phyloP scores from a whole-genome alignment of 2,888 invertebrate species.

The Agelastica alni region DNA sequence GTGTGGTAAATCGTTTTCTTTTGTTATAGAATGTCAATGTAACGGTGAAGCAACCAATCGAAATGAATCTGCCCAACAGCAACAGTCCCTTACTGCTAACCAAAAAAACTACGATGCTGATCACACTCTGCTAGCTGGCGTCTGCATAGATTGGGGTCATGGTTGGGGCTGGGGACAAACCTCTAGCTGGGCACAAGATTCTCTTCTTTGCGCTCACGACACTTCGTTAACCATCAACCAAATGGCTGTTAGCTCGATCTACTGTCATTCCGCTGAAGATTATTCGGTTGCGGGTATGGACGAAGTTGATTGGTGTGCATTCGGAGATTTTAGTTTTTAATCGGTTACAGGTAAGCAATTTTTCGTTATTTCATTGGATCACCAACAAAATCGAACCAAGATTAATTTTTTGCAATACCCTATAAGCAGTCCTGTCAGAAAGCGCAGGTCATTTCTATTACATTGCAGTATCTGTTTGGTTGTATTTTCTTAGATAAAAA shows the following conservation, averaged over 20 bases:
- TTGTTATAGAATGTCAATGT: conserved; percentile 13
- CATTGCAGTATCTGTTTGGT: too few relatives aligned
- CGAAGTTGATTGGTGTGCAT: conserved; percentile 65
- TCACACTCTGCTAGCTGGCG: conserved; percentile 52
- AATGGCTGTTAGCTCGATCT: conserved; percentile 61
- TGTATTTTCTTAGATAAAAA: too few relatives aligned
- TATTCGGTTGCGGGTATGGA: conserved; percentile 67
- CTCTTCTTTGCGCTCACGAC: conserved; percentile 18
- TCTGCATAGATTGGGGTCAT: conserved; percentile 66
- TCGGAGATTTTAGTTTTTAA: conserved; percentile 60
- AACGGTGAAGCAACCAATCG: conserved; percentile 31
- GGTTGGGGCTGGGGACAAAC: conserved; percentile 75
- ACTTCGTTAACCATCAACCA: conserved; percentile 62
- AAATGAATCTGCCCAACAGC: conserved; percentile 39
- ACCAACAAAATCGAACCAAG: not conserved
- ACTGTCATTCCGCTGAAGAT: conserved; percentile 57
- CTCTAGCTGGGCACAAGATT: conserved; percentile 24
- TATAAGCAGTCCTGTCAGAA: too few relatives aligned
- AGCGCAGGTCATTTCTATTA: too few relatives aligned
- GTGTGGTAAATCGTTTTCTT: too few relatives aligned
- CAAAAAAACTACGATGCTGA: conserved; percentile 45
- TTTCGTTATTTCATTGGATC: not conserved
- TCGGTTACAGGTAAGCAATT: conserved; percentile 16
- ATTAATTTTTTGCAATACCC: too few relatives aligned
- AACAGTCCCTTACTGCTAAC: conserved; percentile 32